Evolutionary conservation across 1,140 invertebrate species (phyloP).

Genomic region (Watersipora subatra): DNA sequence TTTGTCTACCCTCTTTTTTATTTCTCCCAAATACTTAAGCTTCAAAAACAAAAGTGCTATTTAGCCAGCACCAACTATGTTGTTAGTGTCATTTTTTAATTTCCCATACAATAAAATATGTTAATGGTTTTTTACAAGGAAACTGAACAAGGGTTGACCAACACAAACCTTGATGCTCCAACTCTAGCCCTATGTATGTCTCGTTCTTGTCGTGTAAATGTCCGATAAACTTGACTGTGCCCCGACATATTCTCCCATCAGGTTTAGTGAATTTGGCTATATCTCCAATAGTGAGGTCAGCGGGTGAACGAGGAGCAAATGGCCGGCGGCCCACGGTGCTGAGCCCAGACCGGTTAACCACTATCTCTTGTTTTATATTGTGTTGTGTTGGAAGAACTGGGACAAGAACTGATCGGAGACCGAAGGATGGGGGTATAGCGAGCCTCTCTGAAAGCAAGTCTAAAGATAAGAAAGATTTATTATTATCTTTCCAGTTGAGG

Average conservation of each 20-base stretch:
- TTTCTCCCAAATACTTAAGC: no score
- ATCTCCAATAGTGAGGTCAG: conserved; percentile 30
- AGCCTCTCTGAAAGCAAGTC: background rate
- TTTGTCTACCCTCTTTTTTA: no score
- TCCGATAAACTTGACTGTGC: conserved; percentile 35
- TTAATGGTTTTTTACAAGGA: no score
- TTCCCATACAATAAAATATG: no score
- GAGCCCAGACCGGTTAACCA: background rate
- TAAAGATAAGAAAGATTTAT: background rate
- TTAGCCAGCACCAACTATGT: no score
- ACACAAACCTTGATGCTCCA: conserved; percentile 37
- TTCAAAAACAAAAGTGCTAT: no score
- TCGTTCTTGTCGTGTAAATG: conserved; percentile 34
- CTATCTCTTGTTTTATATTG: background rate
- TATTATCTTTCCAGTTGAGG: no score
- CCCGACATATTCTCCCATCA: conserved; percentile 36
- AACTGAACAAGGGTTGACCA: no score
- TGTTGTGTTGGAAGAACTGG: conserved; percentile 18
- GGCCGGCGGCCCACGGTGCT: conserved; percentile 26
- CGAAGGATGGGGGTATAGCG: conserved; percentile 6
- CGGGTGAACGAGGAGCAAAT: conserved; percentile 32
- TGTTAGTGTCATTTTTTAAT: no score
- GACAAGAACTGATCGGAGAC: conserved; percentile 19
- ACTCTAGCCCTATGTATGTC: conserved; percentile 35
- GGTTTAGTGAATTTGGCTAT: conserved; percentile 37